Percentiles rank a stretch among this genome's conserved stretches.
Conservation (phyloP, 2,888 invertebrate genomes). For the Barypeithes pellucidus region DNA sequence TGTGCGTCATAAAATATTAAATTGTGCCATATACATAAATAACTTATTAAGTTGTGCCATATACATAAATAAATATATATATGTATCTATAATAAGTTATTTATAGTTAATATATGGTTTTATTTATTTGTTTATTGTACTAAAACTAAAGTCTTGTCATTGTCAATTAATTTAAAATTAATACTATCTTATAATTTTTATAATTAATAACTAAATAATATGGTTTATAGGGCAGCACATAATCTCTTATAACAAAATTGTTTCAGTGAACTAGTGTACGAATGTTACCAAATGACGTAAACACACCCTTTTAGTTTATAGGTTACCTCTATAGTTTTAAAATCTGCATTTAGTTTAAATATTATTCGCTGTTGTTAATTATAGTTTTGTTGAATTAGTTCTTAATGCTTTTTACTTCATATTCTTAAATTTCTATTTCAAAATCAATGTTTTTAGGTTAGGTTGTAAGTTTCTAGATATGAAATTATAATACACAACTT, state of each 20-base stretch:
- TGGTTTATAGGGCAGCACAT: too few relatives aligned
- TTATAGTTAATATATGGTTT: too few relatives aligned
- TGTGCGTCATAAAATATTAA: too few relatives aligned
- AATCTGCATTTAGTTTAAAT: background rate
- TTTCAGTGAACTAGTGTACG: background rate
- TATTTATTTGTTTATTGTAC: too few relatives aligned
- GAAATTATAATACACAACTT: background rate
- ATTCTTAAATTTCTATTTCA: background rate
- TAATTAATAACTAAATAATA: too few relatives aligned
- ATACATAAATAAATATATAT: too few relatives aligned
- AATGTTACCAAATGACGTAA: constrained; percentile 20
- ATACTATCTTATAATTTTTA: too few relatives aligned
- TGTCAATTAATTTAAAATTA: too few relatives aligned
- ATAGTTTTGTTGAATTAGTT: background rate
- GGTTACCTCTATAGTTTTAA: background rate
- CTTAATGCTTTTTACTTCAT: background rate
- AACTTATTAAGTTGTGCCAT: too few relatives aligned
- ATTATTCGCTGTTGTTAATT: background rate
- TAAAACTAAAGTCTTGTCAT: too few relatives aligned
- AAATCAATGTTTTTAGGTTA: constrained; percentile 21
- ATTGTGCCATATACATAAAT: too few relatives aligned
- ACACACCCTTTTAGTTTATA: constrained; percentile 41
- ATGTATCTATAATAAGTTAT: too few relatives aligned
- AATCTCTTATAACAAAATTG: background rate
- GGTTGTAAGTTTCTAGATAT: background rate